These are phyloP conservation scores for Equus quagga DNA, from an alignment of 2,113 vertebrate species.

Conservation along the genomic window DNA sequence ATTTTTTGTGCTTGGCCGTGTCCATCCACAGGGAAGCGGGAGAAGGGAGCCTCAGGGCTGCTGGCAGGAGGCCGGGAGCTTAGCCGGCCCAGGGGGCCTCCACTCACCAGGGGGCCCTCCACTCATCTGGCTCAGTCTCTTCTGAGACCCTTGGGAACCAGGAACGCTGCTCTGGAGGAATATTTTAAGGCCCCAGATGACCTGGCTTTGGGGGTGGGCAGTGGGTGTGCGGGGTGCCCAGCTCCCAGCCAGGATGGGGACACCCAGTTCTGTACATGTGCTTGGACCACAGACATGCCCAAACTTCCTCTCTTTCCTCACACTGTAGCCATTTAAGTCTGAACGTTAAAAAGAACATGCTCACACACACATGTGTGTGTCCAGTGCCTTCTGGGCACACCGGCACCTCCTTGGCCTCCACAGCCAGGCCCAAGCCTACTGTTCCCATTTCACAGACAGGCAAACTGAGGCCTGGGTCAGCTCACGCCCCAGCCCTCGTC, in stretches of 20 bases:
- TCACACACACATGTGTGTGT: neutral
- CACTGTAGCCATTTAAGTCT: neutral
- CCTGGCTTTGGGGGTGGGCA: neutral
- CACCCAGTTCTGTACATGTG: too few species aligned
- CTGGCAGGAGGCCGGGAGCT: neutral
- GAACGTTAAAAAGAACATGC: neutral
- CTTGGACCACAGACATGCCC: rapidly evolving
- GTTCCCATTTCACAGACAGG: neutral
- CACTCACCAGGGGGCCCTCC: neutral
- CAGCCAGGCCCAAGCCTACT: neutral
- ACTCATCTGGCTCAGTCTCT: neutral
- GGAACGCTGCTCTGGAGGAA: neutral
- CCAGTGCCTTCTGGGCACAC: neutral
- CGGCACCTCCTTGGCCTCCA: neutral
- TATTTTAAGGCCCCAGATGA: neutral
- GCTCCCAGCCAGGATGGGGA: neutral
- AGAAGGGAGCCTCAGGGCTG: neutral
- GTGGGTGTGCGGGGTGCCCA: neutral
- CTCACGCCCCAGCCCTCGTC: neutral
- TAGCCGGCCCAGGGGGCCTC: neutral
- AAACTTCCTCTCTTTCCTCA: neutral
- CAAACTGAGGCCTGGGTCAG: neutral
- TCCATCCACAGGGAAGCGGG: neutral
- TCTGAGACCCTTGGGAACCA: neutral
- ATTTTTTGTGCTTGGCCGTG: neutral